Conservation (phyloP, 1,140 invertebrate genomes). For the Bombus soroeensis region DNA sequence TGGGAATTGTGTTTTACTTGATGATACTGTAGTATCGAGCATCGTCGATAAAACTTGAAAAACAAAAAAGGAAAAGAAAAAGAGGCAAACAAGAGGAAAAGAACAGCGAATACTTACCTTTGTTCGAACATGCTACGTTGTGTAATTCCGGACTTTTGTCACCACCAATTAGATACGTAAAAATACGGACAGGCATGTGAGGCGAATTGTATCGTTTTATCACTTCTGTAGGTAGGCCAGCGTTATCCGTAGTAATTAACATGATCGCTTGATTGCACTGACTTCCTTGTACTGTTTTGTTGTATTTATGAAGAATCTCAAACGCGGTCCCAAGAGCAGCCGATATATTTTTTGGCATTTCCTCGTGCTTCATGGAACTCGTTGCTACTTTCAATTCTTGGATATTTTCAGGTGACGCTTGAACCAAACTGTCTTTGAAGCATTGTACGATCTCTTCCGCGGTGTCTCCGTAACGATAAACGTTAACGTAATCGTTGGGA, state of each 20-base stretch:
- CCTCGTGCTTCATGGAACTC: slow-evolving; percentile 86
- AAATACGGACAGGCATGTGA: slow-evolving; percentile 95
- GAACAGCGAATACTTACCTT: slow-evolving; percentile 85
- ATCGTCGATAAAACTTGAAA: not conserved
- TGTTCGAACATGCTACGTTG: slow-evolving; percentile 98
- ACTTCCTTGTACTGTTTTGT: slow-evolving; percentile 90
- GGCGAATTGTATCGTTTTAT: slow-evolving; percentile 95
- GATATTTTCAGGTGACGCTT: slow-evolving; percentile 94
- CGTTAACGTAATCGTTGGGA: slow-evolving; percentile 98
- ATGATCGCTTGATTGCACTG: slow-evolving; percentile 99
- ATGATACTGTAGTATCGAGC: not conserved
- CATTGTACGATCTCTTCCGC: slow-evolving; percentile 91
- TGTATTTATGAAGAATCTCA: slow-evolving; percentile 94
- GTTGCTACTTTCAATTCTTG: slow-evolving; percentile 91
- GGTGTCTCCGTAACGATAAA: slow-evolving; percentile 91
- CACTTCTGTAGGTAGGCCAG: slow-evolving; percentile 93
- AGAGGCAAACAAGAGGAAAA: not conserved
- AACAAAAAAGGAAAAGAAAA: not conserved
- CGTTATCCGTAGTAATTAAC: slow-evolving; percentile 89
- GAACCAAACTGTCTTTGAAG: slow-evolving; percentile 93
- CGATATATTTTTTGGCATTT: slow-evolving; percentile 95
- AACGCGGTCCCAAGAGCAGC: slow-evolving; percentile 95
- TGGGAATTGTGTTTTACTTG: no score
- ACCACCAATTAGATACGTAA: slow-evolving; percentile 97
- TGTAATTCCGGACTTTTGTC: slow-evolving; percentile 94